phyloP scores from a whole-genome alignment of 2,113 vertebrate species.

The Ophiodon elongatus region DNA sequence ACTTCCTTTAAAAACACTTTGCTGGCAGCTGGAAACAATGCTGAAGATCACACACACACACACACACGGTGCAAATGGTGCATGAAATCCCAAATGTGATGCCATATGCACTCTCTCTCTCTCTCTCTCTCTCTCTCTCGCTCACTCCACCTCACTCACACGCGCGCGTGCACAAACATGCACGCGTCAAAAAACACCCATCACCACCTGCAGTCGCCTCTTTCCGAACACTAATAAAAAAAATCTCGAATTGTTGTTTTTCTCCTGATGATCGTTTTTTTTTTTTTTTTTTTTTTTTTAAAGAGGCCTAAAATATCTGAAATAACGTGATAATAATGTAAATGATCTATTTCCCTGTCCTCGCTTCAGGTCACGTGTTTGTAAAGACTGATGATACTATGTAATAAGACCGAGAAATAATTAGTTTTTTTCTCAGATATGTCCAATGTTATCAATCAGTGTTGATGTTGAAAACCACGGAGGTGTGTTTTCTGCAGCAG shows the following conservation, averaged over 20 bases:
- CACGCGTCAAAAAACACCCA: neutral
- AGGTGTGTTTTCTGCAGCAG: neutral
- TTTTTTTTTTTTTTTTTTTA: neutral
- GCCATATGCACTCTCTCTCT: conserved; percentile 53
- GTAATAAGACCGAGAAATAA: neutral
- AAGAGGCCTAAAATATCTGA: neutral
- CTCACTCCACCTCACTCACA: neutral
- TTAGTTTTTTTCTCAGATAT: neutral
- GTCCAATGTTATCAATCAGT: neutral
- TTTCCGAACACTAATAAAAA: neutral
- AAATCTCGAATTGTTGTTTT: neutral
- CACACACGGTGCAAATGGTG: conserved; percentile 64
- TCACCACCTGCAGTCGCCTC: neutral
- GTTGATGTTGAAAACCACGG: neutral
- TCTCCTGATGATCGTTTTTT: too few species aligned
- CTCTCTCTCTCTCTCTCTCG: neutral
- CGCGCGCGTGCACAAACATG: neutral
- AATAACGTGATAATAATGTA: neutral
- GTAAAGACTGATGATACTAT: neutral
- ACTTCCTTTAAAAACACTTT: neutral
- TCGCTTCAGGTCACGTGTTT: neutral
- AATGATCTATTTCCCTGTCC: neutral
- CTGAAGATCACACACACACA: conserved; percentile 13
- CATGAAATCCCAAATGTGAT: conserved; percentile 68
- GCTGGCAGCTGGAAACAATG: conserved; percentile 27